phyloP scores from a whole-genome alignment of 2,113 vertebrate species.

The Chloropsis hardwickii region DNA sequence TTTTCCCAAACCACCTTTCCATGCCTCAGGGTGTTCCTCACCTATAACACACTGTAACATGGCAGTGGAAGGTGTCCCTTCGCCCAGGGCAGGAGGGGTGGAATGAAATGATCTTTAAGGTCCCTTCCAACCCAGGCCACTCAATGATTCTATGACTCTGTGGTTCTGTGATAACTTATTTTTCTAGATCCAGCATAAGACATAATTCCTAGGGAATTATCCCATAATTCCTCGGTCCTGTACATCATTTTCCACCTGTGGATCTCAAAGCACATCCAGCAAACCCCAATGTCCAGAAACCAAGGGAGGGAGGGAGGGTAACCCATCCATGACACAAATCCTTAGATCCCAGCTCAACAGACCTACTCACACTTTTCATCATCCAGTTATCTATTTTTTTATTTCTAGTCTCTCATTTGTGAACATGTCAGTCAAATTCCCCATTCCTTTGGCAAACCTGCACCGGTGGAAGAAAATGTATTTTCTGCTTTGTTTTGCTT shows the following conservation, averaged over 20 bases:
- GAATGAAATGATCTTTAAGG: neutral
- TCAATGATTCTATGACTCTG: neutral
- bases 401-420: neutral
- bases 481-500: neutral
- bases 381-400: neutral
- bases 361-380: neutral
- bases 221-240: neutral
- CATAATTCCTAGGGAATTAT: neutral
- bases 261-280: neutral
- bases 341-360: neutral
- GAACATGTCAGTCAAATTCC: neutral
- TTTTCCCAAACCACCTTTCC: neutral
- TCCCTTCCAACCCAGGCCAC: neutral
- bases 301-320: fast-evolving
- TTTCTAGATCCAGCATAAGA: neutral
- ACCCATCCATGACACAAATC: neutral
- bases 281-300: neutral
- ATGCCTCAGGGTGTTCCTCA: neutral
- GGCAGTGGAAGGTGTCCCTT: neutral
- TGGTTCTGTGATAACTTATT: neutral
- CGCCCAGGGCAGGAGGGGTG: neutral
- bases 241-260: neutral
- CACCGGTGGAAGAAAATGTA: neutral
- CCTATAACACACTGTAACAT: neutral
- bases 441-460: neutral